Percentiles rank a stretch among this genome's conserved stretches.
Conservation (phyloP, 2,797 vertebrate genomes). For the Limosa lapponica region DNA sequence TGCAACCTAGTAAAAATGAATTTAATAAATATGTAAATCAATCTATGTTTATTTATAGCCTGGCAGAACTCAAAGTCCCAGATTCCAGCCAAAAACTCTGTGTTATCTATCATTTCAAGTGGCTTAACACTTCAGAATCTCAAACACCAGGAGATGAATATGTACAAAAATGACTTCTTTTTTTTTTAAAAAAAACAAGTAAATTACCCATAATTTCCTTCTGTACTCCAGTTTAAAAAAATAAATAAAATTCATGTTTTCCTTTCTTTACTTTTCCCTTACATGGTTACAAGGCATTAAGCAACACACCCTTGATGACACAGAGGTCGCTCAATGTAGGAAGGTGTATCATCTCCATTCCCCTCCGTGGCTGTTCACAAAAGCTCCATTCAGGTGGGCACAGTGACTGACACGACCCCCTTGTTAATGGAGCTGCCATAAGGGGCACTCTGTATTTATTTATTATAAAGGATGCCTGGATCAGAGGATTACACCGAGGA, state of each 20-base stretch:
- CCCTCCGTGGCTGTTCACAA: background rate
- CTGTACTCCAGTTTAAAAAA: background rate
- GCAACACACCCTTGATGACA: background rate
- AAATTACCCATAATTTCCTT: background rate
- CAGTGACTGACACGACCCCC: background rate
- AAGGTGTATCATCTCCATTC: background rate
- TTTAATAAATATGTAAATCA: slow-evolving; percentile 76
- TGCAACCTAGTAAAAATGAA: slow-evolving; percentile 42
- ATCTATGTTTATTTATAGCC: slow-evolving; percentile 68
- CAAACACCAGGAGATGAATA: background rate
- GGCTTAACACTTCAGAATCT: slow-evolving; percentile 39
- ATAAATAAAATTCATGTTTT: background rate
- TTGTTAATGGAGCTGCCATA: background rate
- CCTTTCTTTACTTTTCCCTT: background rate
- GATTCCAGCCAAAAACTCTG: slow-evolving; percentile 40
- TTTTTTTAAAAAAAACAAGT: background rate
- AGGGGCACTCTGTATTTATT: background rate
- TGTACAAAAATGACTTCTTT: background rate
- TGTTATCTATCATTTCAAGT: slow-evolving; percentile 40
- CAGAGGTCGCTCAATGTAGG: background rate
- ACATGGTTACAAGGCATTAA: background rate
- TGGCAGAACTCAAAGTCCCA: slow-evolving; percentile 39
- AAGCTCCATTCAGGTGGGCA: background rate
- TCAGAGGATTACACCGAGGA: background rate
- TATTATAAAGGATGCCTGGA: background rate